Evolutionary conservation across 2,888 invertebrate genomes (phyloP).

Genomic region (Drosophila heteroneura): DNA sequence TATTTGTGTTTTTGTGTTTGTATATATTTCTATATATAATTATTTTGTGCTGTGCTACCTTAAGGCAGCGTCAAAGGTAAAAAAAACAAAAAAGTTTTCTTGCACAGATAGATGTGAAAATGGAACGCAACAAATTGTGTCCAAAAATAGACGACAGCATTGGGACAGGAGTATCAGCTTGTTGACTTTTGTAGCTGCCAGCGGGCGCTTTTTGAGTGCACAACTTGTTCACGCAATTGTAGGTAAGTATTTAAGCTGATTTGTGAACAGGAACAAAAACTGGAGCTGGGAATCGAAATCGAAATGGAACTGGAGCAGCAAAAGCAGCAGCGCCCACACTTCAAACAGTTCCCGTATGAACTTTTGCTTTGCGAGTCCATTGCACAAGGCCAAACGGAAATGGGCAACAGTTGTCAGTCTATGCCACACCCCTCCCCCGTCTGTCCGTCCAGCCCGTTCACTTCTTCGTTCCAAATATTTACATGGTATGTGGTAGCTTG

Average conservation of each 20-base stretch:
- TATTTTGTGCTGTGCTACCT: conserved; percentile 68
- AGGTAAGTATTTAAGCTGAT: conserved; percentile 69
- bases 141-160: conserved; percentile 67
- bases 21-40: conserved; percentile 37
- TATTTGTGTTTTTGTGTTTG: conserved; percentile 9
- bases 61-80: conserved; percentile 74
- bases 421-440: background rate
- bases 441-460: background rate
- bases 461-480: conserved; percentile 63
- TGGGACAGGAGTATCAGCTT: conserved; percentile 33
- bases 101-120: conserved; percentile 54
- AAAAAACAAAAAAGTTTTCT: conserved; percentile 28
- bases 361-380: conserved; percentile 41
- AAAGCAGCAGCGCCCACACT: conserved; percentile 4
- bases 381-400: conserved; percentile 70
- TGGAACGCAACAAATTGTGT: conserved; percentile 75
- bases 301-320: background rate
- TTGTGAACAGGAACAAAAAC: conserved; percentile 26
- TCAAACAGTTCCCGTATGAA: conserved; percentile 32
- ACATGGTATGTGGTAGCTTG: conserved; percentile 61
- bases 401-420: conserved; percentile 67
- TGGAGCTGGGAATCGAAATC: background rate
- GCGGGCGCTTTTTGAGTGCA: conserved; percentile 38
- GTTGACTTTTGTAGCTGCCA: conserved; percentile 55
- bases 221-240: conserved; percentile 70